Base-by-base conservation (phyloP, 2,113 vertebrate genomes). In the Trogon melanurus region DNA sequence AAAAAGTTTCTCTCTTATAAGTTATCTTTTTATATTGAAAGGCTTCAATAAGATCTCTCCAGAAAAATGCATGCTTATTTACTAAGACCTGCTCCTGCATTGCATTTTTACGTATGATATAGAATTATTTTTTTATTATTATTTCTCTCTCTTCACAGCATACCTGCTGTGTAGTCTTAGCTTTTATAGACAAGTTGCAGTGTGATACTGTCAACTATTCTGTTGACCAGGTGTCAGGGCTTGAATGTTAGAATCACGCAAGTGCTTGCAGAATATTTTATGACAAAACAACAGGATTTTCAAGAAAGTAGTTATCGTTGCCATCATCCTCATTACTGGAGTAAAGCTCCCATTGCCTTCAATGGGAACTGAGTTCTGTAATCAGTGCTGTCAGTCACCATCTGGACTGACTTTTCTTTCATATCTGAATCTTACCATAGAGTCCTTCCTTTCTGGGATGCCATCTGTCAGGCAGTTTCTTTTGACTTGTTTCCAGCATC, bases 301-400 rank as follows among this genome's bases (percentile, higher is more conserved):
- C 0, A 21, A 41, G 60, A 54, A 17, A 38, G 11, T 5, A 54
- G 20, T 29, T 48, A 80, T 53, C 11, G 3, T 10, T 94, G 73
- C 30, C 22, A 11, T 92, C 45, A 44, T 89, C 65, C 45, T 84
- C 27, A 29, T 84, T 89, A 73, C 48, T 25, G 45, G 58, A 72
- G 53, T 91, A 69, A 92, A 89, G 61, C 53, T 86, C 65, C 48
- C 45, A 21, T 91, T 96, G 82, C 75, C 75, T 91, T 96, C 75
- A 91, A 3, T 83, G 48, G 85, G 38, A 86, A 23, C 72, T 70
- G 72, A 65, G 57, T 80, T 90, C 94, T 96, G 72, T 91, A 78
- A 95, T 96, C 92, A 92, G 79, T 48, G 69, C 85, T 96, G 89
- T 95, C 96, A 97, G 80, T 96, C 93, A 93, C 93, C 94, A 92